Base-by-base conservation (phyloP, 2,113 vertebrate species). In the Meriones unguiculatus region DNA sequence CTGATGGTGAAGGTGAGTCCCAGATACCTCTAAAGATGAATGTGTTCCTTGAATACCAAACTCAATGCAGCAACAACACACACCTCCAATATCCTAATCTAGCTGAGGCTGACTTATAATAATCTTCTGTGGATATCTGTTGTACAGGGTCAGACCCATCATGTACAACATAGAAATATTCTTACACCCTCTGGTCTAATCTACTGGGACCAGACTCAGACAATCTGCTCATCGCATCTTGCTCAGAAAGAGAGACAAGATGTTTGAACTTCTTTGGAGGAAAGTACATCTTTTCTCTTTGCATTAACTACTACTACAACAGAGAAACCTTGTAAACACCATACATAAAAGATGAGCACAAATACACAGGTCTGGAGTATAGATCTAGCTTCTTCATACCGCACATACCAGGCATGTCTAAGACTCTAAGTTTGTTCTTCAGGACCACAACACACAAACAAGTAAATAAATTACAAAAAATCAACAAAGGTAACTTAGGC, bases 11-110 rank as follows among this genome's bases (percentile, higher is more conserved):
- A 14, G 41, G 65, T 7, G 46, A 91, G 32, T 78, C 32, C 13
- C 69, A 94, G 82, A 89, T 72, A 59, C 65, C 32, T 80, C 64
- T 69, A 88, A 77, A 41, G 62, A 88, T 28, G 93, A 96, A 64
- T 28, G 50, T 0, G 0, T 20, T 89, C 35, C 35, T 59, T 41
- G 62, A 93, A 93, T 64, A 67, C 12, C 89, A 87, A 85, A 93
- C 10, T 75, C 87, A 73, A 72, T 2, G 10, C 1, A 20, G 32
- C 69, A 46, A 24, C 20, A 35, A 76, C 17, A 28, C 41, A 28
- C 88, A 90, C 54, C 41, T 92, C 75, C 73, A 73, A 93, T 90
- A 81, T 54, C 76, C 50, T 1, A 22, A 69, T 69, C 76, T n/a
- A 32, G 41, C 52, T 70, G 69, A 86, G 35, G n/a, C 22, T 84